Conservation (phyloP, 2,113 vertebrate genomes). For the Sylvicapra grimmia region DNA sequence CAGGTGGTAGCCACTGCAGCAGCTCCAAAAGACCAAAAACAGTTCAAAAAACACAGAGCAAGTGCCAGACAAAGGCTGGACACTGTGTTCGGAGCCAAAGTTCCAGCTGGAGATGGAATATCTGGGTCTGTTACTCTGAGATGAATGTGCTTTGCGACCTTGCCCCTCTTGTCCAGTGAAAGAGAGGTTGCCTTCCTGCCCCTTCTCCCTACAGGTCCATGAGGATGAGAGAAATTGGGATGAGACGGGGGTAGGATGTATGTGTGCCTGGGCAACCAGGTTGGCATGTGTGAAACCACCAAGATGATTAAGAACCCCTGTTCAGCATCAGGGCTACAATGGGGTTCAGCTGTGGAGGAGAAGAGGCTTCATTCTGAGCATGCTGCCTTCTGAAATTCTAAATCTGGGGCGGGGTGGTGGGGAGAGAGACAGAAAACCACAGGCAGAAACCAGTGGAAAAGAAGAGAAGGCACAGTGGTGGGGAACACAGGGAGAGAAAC, state of each 20-base stretch:
- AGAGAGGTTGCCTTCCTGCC: neutral
- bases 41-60: neutral
- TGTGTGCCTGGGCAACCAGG: accelerated
- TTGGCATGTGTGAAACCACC: neutral
- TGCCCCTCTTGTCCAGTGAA: neutral
- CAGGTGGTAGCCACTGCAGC: neutral
- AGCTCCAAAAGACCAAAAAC: neutral
- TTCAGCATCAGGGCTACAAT: neutral
- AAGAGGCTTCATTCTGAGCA: neutral
- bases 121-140: neutral
- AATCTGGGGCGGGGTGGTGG: neutral
- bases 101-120: neutral
- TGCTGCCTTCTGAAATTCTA: neutral
- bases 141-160: neutral
- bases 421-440: neutral
- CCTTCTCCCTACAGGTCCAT: neutral
- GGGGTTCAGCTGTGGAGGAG: neutral
- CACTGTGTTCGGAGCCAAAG: neutral
- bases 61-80: neutral
- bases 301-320: neutral
- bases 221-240: neutral
- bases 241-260: accelerated
- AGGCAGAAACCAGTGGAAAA: neutral
- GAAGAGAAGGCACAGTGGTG: neutral
- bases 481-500: neutral